A percentile compares a stretch with the other conserved stretches of the same genome.
phyloP scores from a whole-genome alignment of 2,113 vertebrate genomes.

The Dicrurus megarhynchus region DNA sequence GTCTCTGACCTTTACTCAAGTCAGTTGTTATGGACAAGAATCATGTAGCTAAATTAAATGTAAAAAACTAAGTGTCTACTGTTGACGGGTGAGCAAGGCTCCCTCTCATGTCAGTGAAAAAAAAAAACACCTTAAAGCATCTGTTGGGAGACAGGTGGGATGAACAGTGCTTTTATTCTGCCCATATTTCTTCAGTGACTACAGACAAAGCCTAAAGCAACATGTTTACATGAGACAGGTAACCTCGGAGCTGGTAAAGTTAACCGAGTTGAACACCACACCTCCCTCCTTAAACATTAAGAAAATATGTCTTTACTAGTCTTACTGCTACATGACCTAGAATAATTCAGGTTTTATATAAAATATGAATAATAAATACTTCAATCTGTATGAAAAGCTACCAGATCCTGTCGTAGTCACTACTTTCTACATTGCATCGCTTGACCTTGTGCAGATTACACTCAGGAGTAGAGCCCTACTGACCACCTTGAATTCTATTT shows the following conservation, averaged over 20 bases:
- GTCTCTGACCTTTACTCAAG: neutral
- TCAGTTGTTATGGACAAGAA: neutral
- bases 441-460: neutral
- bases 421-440: neutral
- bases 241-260: neutral
- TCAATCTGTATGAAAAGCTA: neutral
- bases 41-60: neutral
- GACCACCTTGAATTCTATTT: rapidly evolving
- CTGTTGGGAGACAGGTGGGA: neutral
- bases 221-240: neutral
- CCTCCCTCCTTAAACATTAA: neutral
- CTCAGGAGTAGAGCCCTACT: neutral
- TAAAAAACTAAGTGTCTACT: neutral
- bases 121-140: neutral
- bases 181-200: neutral
- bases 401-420: neutral
- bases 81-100: neutral
- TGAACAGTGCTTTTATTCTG: neutral
- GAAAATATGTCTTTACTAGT: neutral
- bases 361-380: slow-evolving; percentile 13
- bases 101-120: neutral
- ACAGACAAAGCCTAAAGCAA: neutral
- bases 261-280: neutral
- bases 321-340: neutral
- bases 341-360: neutral